Percentiles rank a stretch among this genome's conserved stretches.
These are phyloP conservation scores for Drosophila incognita DNA, from an alignment of 2,888 invertebrate species.

Conservation along the genomic window DNA sequence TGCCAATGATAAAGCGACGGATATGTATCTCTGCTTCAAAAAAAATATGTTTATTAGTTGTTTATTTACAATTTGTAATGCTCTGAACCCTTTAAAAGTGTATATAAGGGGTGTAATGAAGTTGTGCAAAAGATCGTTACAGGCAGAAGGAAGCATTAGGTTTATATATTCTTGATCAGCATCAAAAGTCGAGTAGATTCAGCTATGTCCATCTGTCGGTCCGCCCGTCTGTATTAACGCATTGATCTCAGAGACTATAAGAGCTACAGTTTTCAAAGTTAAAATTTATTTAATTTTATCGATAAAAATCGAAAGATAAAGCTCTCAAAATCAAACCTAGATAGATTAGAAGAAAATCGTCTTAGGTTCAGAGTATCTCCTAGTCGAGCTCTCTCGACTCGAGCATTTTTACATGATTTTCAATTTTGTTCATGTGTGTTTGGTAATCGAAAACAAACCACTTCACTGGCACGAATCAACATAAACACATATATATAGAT, in stretches of 20 bases:
- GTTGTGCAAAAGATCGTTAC: background rate
- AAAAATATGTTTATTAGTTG: background rate
- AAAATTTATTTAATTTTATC: background rate
- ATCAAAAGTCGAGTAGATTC: background rate
- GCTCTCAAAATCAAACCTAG: background rate
- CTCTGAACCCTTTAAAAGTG: background rate
- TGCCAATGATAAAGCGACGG: slow-evolving; percentile 28
- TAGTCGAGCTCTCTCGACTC: background rate
- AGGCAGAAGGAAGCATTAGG: background rate
- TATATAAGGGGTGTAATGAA: background rate
- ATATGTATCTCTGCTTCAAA: slow-evolving; percentile 9
- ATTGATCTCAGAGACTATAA: background rate
- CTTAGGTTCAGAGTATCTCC: background rate
- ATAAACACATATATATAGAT: slow-evolving; percentile 2
- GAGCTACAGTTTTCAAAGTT: background rate
- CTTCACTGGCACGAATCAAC: slow-evolving; percentile 55
- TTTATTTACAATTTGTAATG: slow-evolving; percentile 1
- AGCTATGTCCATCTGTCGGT: background rate
- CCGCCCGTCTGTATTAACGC: background rate
- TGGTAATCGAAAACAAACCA: slow-evolving; percentile 40
- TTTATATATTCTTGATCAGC: background rate
- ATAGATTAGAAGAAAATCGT: background rate
- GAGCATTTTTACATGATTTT: slow-evolving; percentile 4
- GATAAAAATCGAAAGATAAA: background rate
- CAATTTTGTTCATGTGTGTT: slow-evolving; percentile 14